A percentile compares a stretch with the other conserved stretches of the same genome.
Conservation (phyloP, 1,140 invertebrate species). For the Zaprionus africanus region DNA sequence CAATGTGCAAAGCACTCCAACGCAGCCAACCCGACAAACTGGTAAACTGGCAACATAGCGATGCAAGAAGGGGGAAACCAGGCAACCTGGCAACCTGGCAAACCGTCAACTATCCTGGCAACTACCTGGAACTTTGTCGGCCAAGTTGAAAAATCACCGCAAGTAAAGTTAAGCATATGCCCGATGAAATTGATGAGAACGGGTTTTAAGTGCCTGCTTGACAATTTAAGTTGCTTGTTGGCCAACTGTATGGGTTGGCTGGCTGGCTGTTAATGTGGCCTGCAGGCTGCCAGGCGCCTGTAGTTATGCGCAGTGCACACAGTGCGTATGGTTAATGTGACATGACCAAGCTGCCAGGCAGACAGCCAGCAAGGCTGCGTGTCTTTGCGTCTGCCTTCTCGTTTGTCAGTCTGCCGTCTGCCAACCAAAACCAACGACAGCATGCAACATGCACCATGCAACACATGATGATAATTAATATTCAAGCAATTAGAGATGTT, state of each 20-base stretch:
- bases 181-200: constrained; percentile 76
- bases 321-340: constrained; percentile 77
- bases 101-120: constrained; percentile 37
- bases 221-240: constrained; percentile 65
- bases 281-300: constrained; percentile 28
- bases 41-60: constrained; percentile 9
- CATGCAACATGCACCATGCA: constrained; percentile 46
- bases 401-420: constrained; percentile 16
- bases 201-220: constrained; percentile 74
- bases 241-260: constrained; percentile 29
- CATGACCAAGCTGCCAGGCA: constrained; percentile 54
- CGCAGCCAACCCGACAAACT: constrained; percentile 5
- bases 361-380: constrained; percentile 12
- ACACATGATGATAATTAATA: constrained; percentile 69
- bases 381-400: constrained; percentile 16
- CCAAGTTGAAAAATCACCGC: constrained; percentile 77
- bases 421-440: constrained; percentile 53
- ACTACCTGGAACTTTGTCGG: constrained; percentile 62
- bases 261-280: constrained; percentile 40
- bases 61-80: neutral
- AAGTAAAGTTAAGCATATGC: constrained; percentile 81
- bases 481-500: constrained; percentile 60
- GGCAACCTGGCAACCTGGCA: constrained; percentile 17
- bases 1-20: constrained; percentile 80
- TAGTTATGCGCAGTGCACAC: constrained; percentile 66